phyloP scores from a whole-genome alignment of 2,797 vertebrate species.

The Loriculus beryllinus region DNA sequence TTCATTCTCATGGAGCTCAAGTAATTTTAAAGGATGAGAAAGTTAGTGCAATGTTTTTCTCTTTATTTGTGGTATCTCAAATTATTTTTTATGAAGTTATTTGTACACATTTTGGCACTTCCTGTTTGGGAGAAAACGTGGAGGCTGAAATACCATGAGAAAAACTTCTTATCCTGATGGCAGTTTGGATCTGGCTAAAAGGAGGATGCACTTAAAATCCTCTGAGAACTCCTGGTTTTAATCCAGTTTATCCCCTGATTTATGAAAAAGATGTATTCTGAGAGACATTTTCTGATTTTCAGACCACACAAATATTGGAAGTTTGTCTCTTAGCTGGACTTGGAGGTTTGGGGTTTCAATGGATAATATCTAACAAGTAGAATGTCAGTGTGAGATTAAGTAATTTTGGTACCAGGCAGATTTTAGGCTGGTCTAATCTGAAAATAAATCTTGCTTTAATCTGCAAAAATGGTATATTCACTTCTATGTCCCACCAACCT shows the following conservation, averaged over 20 bases:
- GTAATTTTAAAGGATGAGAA: constrained; percentile 41
- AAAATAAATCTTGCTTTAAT: neutral
- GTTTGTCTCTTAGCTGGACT: neutral
- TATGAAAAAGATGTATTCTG: neutral
- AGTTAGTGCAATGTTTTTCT: constrained; percentile 19
- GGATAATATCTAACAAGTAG: neutral
- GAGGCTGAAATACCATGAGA: constrained; percentile 62
- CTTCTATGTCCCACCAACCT: neutral
- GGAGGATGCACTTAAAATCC: constrained; percentile 20
- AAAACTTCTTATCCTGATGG: constrained; percentile 55
- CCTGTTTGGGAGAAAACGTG: constrained; percentile 47
- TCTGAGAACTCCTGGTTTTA: neutral
- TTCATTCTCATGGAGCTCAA: constrained; percentile 53
- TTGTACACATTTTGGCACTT: constrained; percentile 62
- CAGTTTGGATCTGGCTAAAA: constrained; percentile 32
- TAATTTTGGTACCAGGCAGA: neutral
- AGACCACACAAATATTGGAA: neutral
- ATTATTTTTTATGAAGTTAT: constrained; percentile 60
- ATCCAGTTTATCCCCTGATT: neutral
- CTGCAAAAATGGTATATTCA: neutral
- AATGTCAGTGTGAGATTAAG: neutral
- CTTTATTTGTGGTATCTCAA: constrained; percentile 25
- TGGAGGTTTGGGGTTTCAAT: neutral
- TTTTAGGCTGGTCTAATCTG: neutral
- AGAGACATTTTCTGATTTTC: neutral